phyloP scores from a whole-genome alignment of 2,888 invertebrate species.

The Caenorhabditis wallacei region DNA sequence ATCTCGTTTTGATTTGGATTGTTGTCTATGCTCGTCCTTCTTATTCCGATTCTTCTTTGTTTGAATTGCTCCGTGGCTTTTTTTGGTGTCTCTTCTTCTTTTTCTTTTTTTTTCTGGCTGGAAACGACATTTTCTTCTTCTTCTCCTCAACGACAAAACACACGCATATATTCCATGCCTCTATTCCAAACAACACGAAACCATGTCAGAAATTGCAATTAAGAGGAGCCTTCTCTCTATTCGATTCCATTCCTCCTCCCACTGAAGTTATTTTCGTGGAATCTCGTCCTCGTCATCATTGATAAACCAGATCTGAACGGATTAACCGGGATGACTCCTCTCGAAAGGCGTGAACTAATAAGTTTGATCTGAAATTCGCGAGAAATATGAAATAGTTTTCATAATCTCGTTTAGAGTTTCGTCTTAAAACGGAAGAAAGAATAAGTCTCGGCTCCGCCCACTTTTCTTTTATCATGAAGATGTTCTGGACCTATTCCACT shows the following conservation, averaged over 20 bases:
- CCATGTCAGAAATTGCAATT: conserved; percentile 65
- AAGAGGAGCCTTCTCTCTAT: conserved; percentile 25
- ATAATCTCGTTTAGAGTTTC: not conserved
- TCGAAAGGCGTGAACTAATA: no score
- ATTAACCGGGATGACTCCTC: not conserved
- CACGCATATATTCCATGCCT: conserved; percentile 19
- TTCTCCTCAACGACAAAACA: conserved; percentile 13
- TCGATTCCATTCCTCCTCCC: conserved; percentile 4
- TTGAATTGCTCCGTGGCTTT: conserved; percentile 32
- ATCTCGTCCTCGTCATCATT: no score
- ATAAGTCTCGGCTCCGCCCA: no score
- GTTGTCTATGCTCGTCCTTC: conserved; percentile 40
- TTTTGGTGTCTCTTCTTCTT: not conserved
- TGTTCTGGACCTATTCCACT: no score
- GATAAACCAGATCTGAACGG: not conserved
- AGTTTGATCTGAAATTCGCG: no score
- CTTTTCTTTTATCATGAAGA: no score
- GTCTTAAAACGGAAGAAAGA: not conserved
- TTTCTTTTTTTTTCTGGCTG: conserved; percentile 22
- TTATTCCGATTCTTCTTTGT: conserved; percentile 19
- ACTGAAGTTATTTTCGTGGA: conserved; percentile 6
- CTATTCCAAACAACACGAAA: conserved; percentile 14
- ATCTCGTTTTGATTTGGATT: conserved; percentile 30
- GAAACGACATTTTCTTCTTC: conserved; percentile 27
- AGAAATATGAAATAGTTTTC: no score